Percentiles rank a stretch among this genome's conserved stretches.
These are phyloP conservation scores for Lepidostoma basale DNA, from an alignment of 1,140 invertebrate genomes.

Conservation along the genomic window DNA sequence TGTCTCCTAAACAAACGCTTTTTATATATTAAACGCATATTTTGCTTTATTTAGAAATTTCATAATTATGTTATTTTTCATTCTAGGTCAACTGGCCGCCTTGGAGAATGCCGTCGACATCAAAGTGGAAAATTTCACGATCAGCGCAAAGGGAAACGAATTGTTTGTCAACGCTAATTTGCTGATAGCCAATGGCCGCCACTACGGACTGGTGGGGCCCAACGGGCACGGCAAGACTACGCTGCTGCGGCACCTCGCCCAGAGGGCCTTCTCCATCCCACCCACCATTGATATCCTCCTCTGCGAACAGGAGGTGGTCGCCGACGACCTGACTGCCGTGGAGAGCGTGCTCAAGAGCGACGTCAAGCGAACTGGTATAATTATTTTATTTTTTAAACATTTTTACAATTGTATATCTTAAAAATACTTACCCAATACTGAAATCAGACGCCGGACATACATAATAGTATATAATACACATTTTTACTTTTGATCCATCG, in stretches of 20 bases:
- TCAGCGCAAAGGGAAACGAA: slow-evolving; percentile 96
- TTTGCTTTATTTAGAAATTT: background rate
- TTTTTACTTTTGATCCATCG: too few relatives aligned
- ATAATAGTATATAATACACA: too few relatives aligned
- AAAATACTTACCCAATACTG: too few relatives aligned
- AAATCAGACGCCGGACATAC: too few relatives aligned
- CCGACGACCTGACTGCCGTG: slow-evolving; percentile 90
- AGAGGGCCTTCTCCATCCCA: slow-evolving; percentile 89
- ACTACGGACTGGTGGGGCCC: slow-evolving; percentile 97
- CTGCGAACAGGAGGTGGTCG: slow-evolving; percentile 98
- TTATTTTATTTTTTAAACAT: background rate
- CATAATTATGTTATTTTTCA: background rate
- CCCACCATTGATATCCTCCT: slow-evolving; percentile 96
- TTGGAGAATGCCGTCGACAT: slow-evolving; percentile 97
- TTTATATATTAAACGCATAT: background rate
- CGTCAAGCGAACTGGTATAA: slow-evolving; percentile 74
- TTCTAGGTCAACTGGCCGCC: slow-evolving; percentile 74
- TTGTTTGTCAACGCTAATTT: slow-evolving; percentile 96
- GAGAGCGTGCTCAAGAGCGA: slow-evolving; percentile 93
- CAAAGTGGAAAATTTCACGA: slow-evolving; percentile 98
- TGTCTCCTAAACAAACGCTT: background rate
- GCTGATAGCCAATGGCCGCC: slow-evolving; percentile 89
- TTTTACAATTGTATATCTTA: too few relatives aligned
- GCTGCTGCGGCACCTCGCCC: slow-evolving; percentile 89
- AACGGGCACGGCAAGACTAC: slow-evolving; percentile 99